Conservation (phyloP, 2,113 vertebrate species). For the Falco punctatus region DNA sequence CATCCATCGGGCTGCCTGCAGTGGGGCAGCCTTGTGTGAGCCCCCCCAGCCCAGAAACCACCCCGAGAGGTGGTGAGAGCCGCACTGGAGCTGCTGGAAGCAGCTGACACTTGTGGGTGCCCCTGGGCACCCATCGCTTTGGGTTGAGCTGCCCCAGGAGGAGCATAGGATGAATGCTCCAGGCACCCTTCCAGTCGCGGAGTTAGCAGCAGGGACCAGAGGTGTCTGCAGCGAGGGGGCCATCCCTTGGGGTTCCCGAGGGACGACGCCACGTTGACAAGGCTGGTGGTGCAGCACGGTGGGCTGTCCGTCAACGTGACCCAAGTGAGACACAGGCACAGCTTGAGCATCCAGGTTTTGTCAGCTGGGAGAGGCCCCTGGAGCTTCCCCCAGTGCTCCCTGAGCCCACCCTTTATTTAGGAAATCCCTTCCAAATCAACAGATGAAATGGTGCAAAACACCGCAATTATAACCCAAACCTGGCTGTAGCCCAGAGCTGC, state of each 20-base stretch:
- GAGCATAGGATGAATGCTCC: not conserved
- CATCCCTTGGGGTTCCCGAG: not conserved
- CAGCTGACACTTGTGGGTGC: accelerated
- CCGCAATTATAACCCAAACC: not conserved
- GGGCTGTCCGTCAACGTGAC: not conserved
- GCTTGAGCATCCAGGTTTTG: not conserved
- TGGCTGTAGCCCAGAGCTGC: not conserved
- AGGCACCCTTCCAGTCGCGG: not conserved
- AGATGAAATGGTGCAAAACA: accelerated
- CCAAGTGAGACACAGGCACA: not conserved
- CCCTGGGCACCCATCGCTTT: accelerated
- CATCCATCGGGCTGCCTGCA: not conserved
- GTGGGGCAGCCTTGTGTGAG: not conserved
- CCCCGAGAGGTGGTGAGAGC: accelerated
- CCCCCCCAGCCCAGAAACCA: not conserved
- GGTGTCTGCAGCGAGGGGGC: accelerated
- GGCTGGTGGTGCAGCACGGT: not conserved
- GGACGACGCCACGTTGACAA: not conserved
- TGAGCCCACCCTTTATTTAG: not conserved
- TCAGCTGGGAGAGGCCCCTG: not conserved
- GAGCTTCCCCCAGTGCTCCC: not conserved
- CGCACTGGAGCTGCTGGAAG: accelerated
- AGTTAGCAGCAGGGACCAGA: not conserved
- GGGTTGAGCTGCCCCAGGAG: no score
- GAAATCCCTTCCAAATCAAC: not conserved